Evolutionary conservation across 1,140 invertebrate genomes (phyloP).

Genomic region (Bathynomus jamesi): DNA sequence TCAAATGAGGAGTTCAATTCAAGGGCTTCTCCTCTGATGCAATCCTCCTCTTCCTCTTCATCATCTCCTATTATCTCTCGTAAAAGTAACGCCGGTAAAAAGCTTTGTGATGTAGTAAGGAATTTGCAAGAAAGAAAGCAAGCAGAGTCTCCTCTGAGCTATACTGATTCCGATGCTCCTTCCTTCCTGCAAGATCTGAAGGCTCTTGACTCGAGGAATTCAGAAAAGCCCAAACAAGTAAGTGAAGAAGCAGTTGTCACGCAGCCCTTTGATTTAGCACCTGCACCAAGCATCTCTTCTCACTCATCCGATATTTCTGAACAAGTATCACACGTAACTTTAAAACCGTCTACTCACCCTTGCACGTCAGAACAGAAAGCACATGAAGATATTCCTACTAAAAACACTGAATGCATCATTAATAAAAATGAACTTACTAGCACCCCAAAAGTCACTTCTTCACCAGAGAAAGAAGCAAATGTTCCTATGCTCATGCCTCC

Average conservation of each 20-base stretch:
- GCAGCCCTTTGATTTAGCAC: constrained; percentile 20
- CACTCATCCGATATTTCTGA: constrained; percentile 8
- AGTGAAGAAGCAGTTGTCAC: constrained; percentile 22
- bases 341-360: constrained; percentile 14
- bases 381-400: constrained; percentile 13
- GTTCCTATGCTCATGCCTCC: constrained; percentile 4
- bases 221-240: constrained; percentile 36
- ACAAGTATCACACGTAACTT: constrained; percentile 11
- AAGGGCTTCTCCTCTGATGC: not conserved
- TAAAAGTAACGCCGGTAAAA: constrained; percentile 24
- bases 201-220: constrained; percentile 16
- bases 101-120: constrained; percentile 34
- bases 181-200: constrained; percentile 34
- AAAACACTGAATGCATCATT: not conserved
- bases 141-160: constrained; percentile 24
- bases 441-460: constrained; percentile 4
- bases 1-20: not conserved
- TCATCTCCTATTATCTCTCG: not conserved
- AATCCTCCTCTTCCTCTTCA: constrained; percentile 13
- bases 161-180: constrained; percentile 21
- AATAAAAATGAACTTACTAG: not conserved
- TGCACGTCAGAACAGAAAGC: constrained; percentile 12
- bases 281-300: constrained; percentile 14
- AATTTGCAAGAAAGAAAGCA: constrained; percentile 33
- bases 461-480: constrained; percentile 2